Base-by-base conservation (phyloP, 2,113 vertebrate genomes). In the Dolichallabes microphthalmus region DNA sequence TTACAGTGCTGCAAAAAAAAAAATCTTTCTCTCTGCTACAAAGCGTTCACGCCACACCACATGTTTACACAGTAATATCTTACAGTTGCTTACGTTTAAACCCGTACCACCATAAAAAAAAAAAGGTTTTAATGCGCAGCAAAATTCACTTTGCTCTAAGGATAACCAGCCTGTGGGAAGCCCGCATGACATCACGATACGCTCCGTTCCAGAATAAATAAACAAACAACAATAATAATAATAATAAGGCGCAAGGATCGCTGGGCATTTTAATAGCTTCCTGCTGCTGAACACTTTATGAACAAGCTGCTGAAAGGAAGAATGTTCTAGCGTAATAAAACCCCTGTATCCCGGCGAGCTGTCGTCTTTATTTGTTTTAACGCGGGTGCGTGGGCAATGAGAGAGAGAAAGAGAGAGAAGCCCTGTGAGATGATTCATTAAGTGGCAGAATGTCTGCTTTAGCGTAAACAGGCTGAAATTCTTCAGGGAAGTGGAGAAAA, bases 331-430 rank as follows among this genome's bases (percentile, higher is more conserved):
- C 76, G 69, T 80, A 80, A 80, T 80, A 45, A 69, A 64, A 2
- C 52, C 1, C 1, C 57, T 53, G 52, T 22, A 63, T 50, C 60
- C 25, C 60, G 19, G 83, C 19, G 7, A 78, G 73, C 45, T 39
- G 61, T 35, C 25, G 50, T 55, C 50, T 66, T 84, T 77, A 55
- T 84, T 78, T 78, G n/a, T 77, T 45, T 84, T 68, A 79, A 30
- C 20, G 1, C 0, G 30, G 69, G 84, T 7, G 52, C 11, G 2
- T 27, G 52, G 39, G 45, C 39, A 52, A 35, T 2, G 30, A 27
- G 9, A 64, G n/a, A 27, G 61, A 27, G 61, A 64, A n/a, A 14
- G 63, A 27, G 30, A 4, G 8, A n/a, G 39, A 39, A 13, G 11
- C 30, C 45, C 74, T 35, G 60, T 63, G 58, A 53, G 74, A 57